These are phyloP conservation scores for Papilio demoleus DNA, from an alignment of 2,888 invertebrate genomes.

Conservation along the genomic window DNA sequence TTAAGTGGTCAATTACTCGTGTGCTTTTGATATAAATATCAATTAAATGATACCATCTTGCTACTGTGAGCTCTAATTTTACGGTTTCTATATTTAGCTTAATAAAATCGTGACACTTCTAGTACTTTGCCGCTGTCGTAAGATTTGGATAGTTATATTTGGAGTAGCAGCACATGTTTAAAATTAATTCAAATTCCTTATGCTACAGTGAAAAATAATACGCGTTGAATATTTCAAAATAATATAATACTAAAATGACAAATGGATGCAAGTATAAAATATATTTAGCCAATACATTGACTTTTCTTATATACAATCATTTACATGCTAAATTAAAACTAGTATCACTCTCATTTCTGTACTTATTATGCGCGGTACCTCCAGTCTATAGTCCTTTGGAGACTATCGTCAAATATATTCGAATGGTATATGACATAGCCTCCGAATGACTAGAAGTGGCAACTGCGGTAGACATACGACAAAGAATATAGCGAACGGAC, in stretches of 20 bases:
- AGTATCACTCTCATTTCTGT: conserved; percentile 44
- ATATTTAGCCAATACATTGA: conserved; percentile 31
- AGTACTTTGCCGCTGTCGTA: neutral
- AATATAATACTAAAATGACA: conserved; percentile 15
- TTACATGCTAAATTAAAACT: conserved; percentile 45
- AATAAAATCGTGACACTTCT: too few species aligned
- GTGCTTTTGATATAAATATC: too few species aligned
- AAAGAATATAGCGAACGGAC: conserved; percentile 86
- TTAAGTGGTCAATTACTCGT: too few species aligned
- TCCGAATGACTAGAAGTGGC: conserved; percentile 86
- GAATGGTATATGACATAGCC: conserved; percentile 86
- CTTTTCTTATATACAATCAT: conserved; percentile 39
- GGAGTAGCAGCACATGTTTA: neutral
- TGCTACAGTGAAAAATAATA: neutral
- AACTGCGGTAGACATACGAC: conserved; percentile 87
- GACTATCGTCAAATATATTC: conserved; percentile 82
- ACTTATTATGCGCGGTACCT: conserved; percentile 38
- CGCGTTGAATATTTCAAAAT: neutral
- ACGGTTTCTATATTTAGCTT: too few species aligned
- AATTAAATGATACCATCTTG: too few species aligned
- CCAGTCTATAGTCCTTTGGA: conserved; percentile 23
- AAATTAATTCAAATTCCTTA: neutral
- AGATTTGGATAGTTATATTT: neutral
- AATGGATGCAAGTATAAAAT: conserved; percentile 20
- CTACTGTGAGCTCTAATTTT: too few species aligned